Evolutionary conservation across 1,140 invertebrate genomes (phyloP).

Genomic region (Drosophila truncata): DNA sequence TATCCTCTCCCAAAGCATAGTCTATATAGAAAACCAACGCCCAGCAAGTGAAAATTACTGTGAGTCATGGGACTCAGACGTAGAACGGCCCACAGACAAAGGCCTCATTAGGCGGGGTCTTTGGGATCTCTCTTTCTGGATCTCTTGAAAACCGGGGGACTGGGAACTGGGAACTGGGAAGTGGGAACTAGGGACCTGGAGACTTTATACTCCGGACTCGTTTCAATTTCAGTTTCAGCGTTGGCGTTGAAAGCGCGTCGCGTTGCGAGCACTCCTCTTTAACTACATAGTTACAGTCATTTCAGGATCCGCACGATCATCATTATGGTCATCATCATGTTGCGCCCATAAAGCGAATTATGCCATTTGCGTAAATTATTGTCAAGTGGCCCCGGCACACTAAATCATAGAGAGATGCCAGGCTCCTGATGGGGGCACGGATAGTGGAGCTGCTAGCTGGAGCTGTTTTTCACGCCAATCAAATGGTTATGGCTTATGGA

Average conservation of each 20-base stretch:
- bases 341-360: conserved; percentile 74
- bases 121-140: conserved; percentile 15
- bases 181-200: conserved; percentile 4
- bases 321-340: conserved; percentile 59
- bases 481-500: conserved; percentile 42
- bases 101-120: conserved; percentile 75
- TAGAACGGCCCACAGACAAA: conserved; percentile 70
- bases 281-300: conserved; percentile 76
- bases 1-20: background rate
- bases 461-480: conserved; percentile 71
- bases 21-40: conserved; percentile 13
- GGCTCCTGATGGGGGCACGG: conserved; percentile 46
- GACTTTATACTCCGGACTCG: conserved; percentile 42
- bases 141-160: background rate
- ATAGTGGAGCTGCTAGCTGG: conserved; percentile 13
- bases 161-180: conserved; percentile 10
- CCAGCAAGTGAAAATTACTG: conserved; percentile 69
- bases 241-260: conserved; percentile 80
- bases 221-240: conserved; percentile 79
- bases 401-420: conserved; percentile 77
- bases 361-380: conserved; percentile 82
- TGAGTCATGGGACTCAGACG: conserved; percentile 55
- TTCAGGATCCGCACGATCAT: conserved; percentile 58
- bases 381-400: conserved; percentile 69
- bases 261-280: conserved; percentile 69